Evolutionary conservation across 2,888 invertebrate species (phyloP).

Genomic region (Papilio gigon): DNA sequence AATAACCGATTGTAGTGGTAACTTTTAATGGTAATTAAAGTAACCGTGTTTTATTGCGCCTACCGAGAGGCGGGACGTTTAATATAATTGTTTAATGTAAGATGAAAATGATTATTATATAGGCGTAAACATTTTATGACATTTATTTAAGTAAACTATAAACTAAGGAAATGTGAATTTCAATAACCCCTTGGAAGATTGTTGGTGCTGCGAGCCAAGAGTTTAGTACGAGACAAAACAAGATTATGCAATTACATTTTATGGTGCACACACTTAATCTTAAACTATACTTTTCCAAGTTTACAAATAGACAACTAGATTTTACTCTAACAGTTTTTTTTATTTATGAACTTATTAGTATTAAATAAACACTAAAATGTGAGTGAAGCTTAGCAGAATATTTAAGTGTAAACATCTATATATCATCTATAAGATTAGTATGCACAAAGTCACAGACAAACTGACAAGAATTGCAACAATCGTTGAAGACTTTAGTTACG

Average conservation of each 20-base stretch:
- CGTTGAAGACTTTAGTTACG: background rate
- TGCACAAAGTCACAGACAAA: background rate
- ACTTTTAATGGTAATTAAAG: constrained; percentile 39
- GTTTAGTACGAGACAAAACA: constrained; percentile 9
- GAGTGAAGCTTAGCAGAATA: background rate
- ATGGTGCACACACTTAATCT: background rate
- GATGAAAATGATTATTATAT: constrained; percentile 37
- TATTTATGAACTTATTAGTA: background rate
- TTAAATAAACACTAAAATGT: background rate
- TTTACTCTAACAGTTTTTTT: background rate
- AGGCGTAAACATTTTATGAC: constrained; percentile 32
- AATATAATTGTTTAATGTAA: constrained; percentile 38
- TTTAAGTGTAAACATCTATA: background rate
- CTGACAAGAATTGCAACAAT: background rate
- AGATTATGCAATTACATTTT: constrained; percentile 13
- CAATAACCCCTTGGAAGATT: constrained; percentile 10
- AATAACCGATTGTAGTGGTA: constrained; percentile 37
- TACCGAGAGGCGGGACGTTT: constrained; percentile 27
- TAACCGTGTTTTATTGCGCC: constrained; percentile 38
- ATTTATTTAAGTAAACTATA: constrained; percentile 34
- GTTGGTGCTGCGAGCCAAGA: background rate
- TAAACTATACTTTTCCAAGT: background rate
- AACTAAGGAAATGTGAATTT: constrained; percentile 25
- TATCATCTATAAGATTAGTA: background rate
- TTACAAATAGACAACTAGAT: background rate